A percentile compares a stretch with the other conserved stretches of the same genome.
phyloP scores from a whole-genome alignment of 2,888 invertebrate genomes.

The Clivina fossor region DNA sequence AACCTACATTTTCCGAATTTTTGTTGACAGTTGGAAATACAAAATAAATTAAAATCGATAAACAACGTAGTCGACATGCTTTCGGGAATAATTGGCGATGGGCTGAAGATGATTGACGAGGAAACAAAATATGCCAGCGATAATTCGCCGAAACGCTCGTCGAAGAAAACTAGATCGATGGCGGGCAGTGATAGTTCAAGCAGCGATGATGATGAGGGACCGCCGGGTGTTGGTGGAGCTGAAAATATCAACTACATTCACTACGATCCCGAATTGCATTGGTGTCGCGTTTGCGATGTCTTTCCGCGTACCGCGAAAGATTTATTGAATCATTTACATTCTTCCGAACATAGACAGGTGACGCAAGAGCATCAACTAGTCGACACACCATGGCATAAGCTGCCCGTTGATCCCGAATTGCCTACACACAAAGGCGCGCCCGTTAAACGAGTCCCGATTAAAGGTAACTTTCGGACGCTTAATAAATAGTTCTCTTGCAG shows the following conservation, averaged over 20 bases:
- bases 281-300: conserved; percentile 84
- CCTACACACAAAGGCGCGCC: conserved; percentile 70
- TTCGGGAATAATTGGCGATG: conserved; percentile 80
- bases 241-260: conserved; percentile 73
- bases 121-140: conserved; percentile 38
- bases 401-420: conserved; percentile 63
- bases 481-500: conserved; percentile 21
- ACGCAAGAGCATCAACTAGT: conserved; percentile 60
- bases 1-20: conserved; percentile 31
- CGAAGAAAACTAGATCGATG: conserved; percentile 49
- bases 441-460: conserved; percentile 77
- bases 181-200: conserved; percentile 46
- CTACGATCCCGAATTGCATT: conserved; percentile 88
- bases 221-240: conserved; percentile 38
- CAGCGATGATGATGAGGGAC: conserved; percentile 25
- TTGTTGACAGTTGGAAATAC: conserved; percentile 69
- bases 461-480: conserved; percentile 67
- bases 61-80: conserved; percentile 87
- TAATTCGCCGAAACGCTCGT: conserved; percentile 40
- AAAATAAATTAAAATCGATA: conserved; percentile 78
- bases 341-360: conserved; percentile 71
- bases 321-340: conserved; percentile 81
- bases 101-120: conserved; percentile 55
- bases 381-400: conserved; percentile 78
- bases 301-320: conserved; percentile 87